These are phyloP conservation scores for Mylabris phalerata DNA, from an alignment of 1,140 invertebrate genomes.

Conservation along the genomic window DNA sequence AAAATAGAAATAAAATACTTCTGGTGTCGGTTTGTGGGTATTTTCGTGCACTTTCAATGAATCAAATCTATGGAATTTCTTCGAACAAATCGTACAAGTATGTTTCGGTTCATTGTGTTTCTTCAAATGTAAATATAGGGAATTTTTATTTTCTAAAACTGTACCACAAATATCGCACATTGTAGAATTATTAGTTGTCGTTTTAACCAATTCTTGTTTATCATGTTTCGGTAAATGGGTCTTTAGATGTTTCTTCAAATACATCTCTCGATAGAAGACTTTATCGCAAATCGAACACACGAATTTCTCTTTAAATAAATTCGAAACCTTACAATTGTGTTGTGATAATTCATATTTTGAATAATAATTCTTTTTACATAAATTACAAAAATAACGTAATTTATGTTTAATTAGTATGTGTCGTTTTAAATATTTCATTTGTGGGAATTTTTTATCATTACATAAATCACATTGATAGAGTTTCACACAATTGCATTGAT, in stretches of 20 bases:
- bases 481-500: slow-evolving; percentile 29
- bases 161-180: slow-evolving; percentile 32
- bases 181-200: neutral
- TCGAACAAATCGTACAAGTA: slow-evolving; percentile 36
- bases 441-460: slow-evolving; percentile 26
- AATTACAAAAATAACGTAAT: slow-evolving; percentile 24
- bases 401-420: slow-evolving; percentile 33
- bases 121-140: slow-evolving; percentile 28
- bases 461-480: slow-evolving; percentile 32
- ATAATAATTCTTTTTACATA: slow-evolving; percentile 25
- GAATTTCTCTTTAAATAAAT: slow-evolving; percentile 16
- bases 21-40: neutral
- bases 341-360: slow-evolving; percentile 23
- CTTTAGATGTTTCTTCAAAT: slow-evolving; percentile 34
- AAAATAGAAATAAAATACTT: no score
- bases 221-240: slow-evolving; percentile 22
- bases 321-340: slow-evolving; percentile 21
- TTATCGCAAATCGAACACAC: slow-evolving; percentile 36
- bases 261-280: slow-evolving; percentile 28
- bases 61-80: slow-evolving; percentile 31
- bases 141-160: slow-evolving; percentile 22
- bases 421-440: slow-evolving; percentile 35
- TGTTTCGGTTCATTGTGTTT: slow-evolving; percentile 29
- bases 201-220: slow-evolving; percentile 5
- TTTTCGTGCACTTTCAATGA: slow-evolving; percentile 27